Conservation (phyloP, 2,797 vertebrate genomes). For the Peromyscus melanophrys region DNA sequence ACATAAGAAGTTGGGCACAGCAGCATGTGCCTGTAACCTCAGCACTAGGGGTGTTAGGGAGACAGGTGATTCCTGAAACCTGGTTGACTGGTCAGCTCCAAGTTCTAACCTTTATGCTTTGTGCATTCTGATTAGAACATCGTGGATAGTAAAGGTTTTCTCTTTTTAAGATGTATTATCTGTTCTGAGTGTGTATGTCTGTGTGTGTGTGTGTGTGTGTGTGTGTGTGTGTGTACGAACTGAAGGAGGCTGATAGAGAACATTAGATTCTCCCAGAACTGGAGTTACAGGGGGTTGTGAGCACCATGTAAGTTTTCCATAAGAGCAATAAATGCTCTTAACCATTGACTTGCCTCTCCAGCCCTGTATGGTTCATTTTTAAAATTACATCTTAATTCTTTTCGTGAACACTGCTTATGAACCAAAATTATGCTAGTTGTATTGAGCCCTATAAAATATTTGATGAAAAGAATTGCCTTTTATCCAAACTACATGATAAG, state of each 20-base stretch:
- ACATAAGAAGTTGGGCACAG: background rate
- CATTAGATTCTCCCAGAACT: background rate
- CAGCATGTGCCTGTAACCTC: background rate
- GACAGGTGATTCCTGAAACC: background rate
- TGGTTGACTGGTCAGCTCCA: background rate
- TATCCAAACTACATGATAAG: background rate
- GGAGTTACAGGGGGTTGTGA: background rate
- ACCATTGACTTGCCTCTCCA: background rate
- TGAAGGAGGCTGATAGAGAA: background rate
- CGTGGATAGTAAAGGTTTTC: background rate
- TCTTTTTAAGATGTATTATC: background rate
- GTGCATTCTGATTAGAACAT: background rate
- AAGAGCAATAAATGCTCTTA: background rate
- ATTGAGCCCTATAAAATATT: slow-evolving; percentile 16
- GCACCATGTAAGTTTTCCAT: background rate
- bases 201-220: too few species aligned
- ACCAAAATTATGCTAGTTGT: background rate
- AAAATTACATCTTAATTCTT: background rate
- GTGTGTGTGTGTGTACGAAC: background rate
- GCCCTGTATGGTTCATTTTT: background rate
- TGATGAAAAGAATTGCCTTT: slow-evolving; percentile 27
- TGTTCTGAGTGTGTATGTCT: background rate
- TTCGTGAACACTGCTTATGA: background rate
- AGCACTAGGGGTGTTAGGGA: background rate
- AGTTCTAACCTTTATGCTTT: background rate